Evolutionary conservation across 2,888 invertebrate genomes (phyloP), one percentile per base, ranked within the genome.

Genomic region (Mellilla xanthometata): DNA sequence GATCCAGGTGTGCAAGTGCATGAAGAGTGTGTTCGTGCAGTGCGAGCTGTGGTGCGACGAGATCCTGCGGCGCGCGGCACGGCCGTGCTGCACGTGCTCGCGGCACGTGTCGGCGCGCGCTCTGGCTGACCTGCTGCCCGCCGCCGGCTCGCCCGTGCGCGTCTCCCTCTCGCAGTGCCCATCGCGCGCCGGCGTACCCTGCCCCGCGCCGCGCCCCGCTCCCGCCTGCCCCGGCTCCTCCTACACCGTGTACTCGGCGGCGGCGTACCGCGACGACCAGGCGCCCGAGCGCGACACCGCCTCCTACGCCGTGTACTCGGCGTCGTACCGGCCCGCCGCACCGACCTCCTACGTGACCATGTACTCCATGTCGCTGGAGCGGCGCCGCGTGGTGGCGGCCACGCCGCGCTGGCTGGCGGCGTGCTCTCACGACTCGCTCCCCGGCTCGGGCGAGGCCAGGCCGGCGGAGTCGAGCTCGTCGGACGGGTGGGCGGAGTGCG

Each of bases 21-120:
- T 79, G 81, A 86, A 85, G 60, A 84, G 76, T 50, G 84, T 80
- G 27, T 79, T 81, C 54, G 81, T 86, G 6, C 87, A 88, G 58
- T 87, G 88, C 58, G 87, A 87, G 56, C 53, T 87, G 46, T 83
- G 86, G 83, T 79, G 81, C 56, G 85, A 85, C 31, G 86, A 85
- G 62, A 83, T 81, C 12, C 52, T 86, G 26, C 74, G 84, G 3
- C 77, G 72, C 12, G 75, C 82, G 35, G 56, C 71, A 2, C 69
- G 69, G n/a, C 84, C 83, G 0, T 72, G 78, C 50, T 83, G 83
- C 62, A 75, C 73, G 4, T 86, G 86, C 56, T 76, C 80, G 8
- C 72, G 81, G 0, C 81, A 81, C 55, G 66, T 77, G 24, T 75
- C 82, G 0, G 58, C 65, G 2, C 74, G 54, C 69, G 2, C 57